Base-by-base conservation (phyloP, 2,797 vertebrate species). In the Heterohyrax brucei region DNA sequence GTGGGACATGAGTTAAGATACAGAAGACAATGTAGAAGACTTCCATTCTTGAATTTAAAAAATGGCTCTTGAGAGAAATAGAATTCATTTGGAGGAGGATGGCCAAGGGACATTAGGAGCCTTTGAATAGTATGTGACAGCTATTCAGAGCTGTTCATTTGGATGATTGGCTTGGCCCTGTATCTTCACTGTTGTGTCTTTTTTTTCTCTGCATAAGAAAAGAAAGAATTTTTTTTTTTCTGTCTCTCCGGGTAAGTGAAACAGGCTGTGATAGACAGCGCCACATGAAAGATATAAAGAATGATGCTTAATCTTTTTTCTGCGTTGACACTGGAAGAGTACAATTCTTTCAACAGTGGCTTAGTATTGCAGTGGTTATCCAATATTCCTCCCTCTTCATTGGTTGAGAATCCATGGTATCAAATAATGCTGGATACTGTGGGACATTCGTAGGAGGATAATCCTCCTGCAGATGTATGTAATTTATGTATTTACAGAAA, bases 401-500 rank as follows among this genome's bases (percentile, higher is more conserved):
- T n/a, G 3, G 33, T 21, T 96, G 91, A 82, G 48, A 82, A 68
- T 90, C 87, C 9, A 28, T 53, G 14, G 39, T 90, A 46, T 94
- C 81, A 89, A 33, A 8, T 85, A 87, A 44, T 77, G 19, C 10
- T 78, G 3, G n/a, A 19, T 72, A 14, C 46, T 77, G 28, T 89
- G 24, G 76, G n/a, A 81, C 24, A 12, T 80, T 39, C 39, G 39
- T 39, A 39, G 39, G 39, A 39, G 26, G 8, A 22, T 83, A 21
- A 83, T 84, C 2, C 7, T 81, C 14, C 59, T 89, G 9, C 2
- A 91, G 95, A 72, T 46, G 64, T 70, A 4, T 13, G 2, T 59
- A 89, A 70, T 77, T 93, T 87, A 48, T 50, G 6, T 83, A 70
- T 53, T 88, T 92, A 1, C 22, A 83, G 61, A 93, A 90, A 97